phyloP scores from a whole-genome alignment of 2,113 vertebrate species.

The Ptyas mucosa region DNA sequence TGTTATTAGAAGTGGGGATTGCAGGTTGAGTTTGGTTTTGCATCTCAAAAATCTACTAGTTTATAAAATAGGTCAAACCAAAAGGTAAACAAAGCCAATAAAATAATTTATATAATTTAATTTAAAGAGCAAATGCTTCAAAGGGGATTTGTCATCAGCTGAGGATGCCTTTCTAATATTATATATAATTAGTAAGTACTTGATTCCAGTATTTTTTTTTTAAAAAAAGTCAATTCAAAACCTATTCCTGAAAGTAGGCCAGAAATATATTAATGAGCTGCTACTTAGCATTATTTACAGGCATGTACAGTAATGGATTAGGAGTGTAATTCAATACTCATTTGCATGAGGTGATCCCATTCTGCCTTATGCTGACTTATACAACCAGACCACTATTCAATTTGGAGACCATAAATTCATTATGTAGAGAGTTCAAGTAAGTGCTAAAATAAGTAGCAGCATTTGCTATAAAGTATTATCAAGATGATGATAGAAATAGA shows the following conservation, averaged over 20 bases:
- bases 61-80: not conserved
- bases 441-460: not conserved
- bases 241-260: not conserved
- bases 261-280: not conserved
- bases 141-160: not conserved
- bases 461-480: not conserved
- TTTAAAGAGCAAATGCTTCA: not conserved
- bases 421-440: not conserved
- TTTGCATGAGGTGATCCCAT: not conserved
- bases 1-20: not conserved
- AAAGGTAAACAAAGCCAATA: not conserved
- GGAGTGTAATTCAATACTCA: not conserved
- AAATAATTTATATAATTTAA: not conserved
- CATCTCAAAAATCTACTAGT: not conserved
- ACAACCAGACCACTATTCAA: not conserved
- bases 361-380: not conserved
- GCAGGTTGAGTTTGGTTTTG: not conserved
- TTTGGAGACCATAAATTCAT: not conserved
- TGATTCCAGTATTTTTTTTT: not conserved
- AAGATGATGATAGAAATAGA: not conserved
- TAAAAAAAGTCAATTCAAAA: not conserved
- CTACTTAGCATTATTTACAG: not conserved
- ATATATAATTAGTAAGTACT: not conserved
- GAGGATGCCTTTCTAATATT: not conserved
- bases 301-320: not conserved